Evolutionary conservation across 2,888 invertebrate genomes (phyloP), one percentile per base, ranked within the genome.

Genomic region (Panzeria rudis): DNA sequence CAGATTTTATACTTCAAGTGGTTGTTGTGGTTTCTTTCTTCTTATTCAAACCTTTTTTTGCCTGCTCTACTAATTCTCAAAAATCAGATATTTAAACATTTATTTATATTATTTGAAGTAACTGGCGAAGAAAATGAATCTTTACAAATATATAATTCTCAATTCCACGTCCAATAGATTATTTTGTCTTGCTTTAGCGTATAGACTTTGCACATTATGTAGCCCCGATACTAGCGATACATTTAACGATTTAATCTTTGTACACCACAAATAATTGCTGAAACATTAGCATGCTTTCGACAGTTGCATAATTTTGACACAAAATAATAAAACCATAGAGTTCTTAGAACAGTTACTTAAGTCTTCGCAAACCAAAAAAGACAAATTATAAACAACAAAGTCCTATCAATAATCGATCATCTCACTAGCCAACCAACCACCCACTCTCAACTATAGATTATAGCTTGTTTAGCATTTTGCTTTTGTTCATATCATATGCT

Each of bases 401-500:
- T 47, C 68, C 66, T 41, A 41, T 35, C 17, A 38, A 11, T 25
- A 59, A 69, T 76, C 29, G 52, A 44, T 69, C 32, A 29, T n/a
- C n/a, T 32, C 52, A 52, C 52, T 13, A 17, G 15, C 13, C 5
- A n/a, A 1, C 17, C 2, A 11, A 7, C 23, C 50, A 38, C 54
- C 52, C 59, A 15, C 68, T 15, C n/a, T 32, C 32, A 32, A 23
- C 25, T 6, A 47, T 50, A 17, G 5, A 29, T 77, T 50, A 35
- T 38, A 35, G 59, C 11, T 68, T 68, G 68, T 59, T 38, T n/a
- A 8, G 7, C 61, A 62, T 61, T 59, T 29, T 66, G 9, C 66
- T 50, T n/a, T 68, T 75, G 59, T 75, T 68, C 23, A 61, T 69
- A 61, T 71, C 69, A 56, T 54, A 64, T 77, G 72, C 44, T 68